Evolutionary conservation across 2,888 invertebrate genomes (phyloP).

Genomic region (Lasiommata megera): DNA sequence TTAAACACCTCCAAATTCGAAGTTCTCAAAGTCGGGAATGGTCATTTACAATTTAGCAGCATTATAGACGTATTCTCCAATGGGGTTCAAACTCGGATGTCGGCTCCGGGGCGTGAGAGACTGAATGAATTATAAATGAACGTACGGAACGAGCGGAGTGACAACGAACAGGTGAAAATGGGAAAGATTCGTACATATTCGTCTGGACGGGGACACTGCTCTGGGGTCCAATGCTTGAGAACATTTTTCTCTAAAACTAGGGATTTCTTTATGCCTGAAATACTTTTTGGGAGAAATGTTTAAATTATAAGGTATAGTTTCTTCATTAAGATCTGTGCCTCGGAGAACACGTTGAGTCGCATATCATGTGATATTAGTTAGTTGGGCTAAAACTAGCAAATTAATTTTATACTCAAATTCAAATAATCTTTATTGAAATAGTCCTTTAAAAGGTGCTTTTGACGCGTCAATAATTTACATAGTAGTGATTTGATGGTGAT

Average conservation of each 20-base stretch:
- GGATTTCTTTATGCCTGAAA: no score
- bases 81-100: slow-evolving; percentile 39
- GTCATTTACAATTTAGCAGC: slow-evolving; percentile 68
- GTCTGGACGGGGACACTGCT: slow-evolving; percentile 4
- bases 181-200: slow-evolving; percentile 28
- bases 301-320: no score
- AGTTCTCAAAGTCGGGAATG: slow-evolving; percentile 63
- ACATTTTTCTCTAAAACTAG: neutral
- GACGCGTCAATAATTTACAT: no score
- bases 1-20: slow-evolving; percentile 56
- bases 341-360: no score
- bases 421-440: no score
- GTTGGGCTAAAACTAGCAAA: no score
- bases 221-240: neutral
- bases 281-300: no score
- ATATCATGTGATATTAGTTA: no score
- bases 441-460: no score
- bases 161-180: slow-evolving; percentile 36
- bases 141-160: slow-evolving; percentile 33
- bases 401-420: no score
- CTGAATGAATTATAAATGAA: slow-evolving; percentile 48
- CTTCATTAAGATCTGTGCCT: no score
- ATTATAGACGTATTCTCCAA: slow-evolving; percentile 54
- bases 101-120: slow-evolving; percentile 43
- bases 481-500: no score